Evolutionary conservation across 1,140 invertebrate genomes (phyloP), one percentile per base, ranked within the genome.

Genomic region (Andrena cerasifolii): DNA sequence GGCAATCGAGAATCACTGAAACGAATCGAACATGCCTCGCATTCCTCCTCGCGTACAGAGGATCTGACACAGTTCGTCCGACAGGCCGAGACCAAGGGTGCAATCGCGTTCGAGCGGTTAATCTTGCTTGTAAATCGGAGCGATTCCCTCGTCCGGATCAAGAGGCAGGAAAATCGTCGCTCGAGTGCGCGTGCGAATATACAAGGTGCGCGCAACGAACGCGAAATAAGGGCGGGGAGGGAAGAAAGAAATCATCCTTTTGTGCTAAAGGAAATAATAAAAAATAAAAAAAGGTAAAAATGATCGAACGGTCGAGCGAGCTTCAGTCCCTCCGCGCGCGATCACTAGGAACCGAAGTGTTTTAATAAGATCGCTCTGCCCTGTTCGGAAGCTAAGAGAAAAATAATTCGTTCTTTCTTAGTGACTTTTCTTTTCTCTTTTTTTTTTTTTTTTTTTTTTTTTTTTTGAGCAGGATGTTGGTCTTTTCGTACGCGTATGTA

Each of bases 401-500:
- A 76, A 76, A 76, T 76, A 76, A 68, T 76, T 76, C 31, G 18
- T 67, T 76, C 43, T 24, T 49, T 53, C 51, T 26, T 54, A 58
- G 31, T 59, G 40, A 66, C 40, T 33, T 61, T 31, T 61, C 58
- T 43, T n/a, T 18, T 59, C 24, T 24, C 16, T 28, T 54, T 12
- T 4, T 56, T 56, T 8, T 5, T 12, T 54, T 12, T 14, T 40
- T 21, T 54, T 54, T 28, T 28, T 14, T 54, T 12, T 14, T 40
- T 40, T 40, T n/a, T 40, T 56, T 36, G 45, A n/a, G 71, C 66
- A 56, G 73, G 63, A 76, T 68, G 3, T 76, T 76, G 73, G 63
- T 76, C 63, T 76, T 67, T 76, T 43, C 21, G 58, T 59, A 76
- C 53, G 43, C 59, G 33, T 70, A 56, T 70, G 18, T 58, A 70